Base-by-base conservation (phyloP, 2,888 invertebrate species). In the Andrena dorsata region DNA sequence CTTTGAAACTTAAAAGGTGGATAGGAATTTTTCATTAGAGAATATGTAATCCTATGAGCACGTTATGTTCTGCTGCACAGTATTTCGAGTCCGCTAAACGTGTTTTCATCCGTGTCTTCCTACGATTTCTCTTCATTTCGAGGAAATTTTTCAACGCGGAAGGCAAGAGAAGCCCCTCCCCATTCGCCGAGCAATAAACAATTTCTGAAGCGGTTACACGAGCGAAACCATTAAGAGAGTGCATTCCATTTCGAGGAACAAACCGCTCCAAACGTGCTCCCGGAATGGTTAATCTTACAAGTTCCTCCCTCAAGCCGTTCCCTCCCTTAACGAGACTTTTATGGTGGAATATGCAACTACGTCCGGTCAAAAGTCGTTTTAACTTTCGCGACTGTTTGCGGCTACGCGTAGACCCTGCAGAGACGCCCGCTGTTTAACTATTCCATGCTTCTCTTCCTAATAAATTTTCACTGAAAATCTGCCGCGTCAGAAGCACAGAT, bases 281-380 rank as follows among this genome's bases (percentile, higher is more conserved):
- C 66, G 30, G 56, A 61, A 80, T 71, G 70, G 79, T 80, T 84
- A 79, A 80, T 82, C 65, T 72, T 72, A 47, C 68, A 16, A 64
- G 72, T 61, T 66, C 32, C 63, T 1, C 51, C 26, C 47, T 26
- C 10, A 20, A 56, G 26, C 32, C 16, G 60, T 69, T 72, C 23
- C n/a, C 56, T 16, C 73, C 35, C 65, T 80, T 82, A 82, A 82
- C 68, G 76, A 76, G 76, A 70, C 71, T 79, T 82, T 79, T 79
- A 76, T 69, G 73, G 51, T 16, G 63, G 79, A 80, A 73, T 79
- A 60, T 73, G 70, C 30, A 76, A 82, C 68, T 49, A 66, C 56
- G 53, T 75, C 56, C 68, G 78, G 80, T 78, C 78, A 73, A 64
- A 82, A 80, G 82, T 80, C 72, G 60, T 80, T 80, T 71, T 61